These are phyloP conservation scores for Urocynchramus pylzowi DNA, from an alignment of 2,113 vertebrate species.

Conservation along the genomic window DNA sequence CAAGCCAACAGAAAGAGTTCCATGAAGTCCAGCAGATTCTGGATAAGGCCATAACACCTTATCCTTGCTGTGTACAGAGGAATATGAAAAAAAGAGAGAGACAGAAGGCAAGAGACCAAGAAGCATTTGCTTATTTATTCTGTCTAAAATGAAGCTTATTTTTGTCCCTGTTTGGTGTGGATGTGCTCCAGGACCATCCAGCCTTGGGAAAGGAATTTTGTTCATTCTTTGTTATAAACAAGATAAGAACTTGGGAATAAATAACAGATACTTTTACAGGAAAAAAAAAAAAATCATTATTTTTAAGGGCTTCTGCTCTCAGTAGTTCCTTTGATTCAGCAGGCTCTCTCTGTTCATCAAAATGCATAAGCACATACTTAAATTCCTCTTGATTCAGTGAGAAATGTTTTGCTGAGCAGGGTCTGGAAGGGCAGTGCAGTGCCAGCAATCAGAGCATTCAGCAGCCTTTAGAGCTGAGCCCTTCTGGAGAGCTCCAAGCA, in stretches of 20 bases:
- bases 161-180: slow-evolving; percentile 10
- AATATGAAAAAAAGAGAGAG: not conserved
- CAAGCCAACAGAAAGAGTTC: not conserved
- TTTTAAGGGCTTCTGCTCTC: not conserved
- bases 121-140: slow-evolving; percentile 16
- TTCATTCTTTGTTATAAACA: slow-evolving; percentile 55
- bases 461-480: not conserved
- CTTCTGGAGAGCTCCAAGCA: not conserved
- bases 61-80: not conserved
- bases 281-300: not conserved
- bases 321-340: not conserved
- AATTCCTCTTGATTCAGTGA: not conserved
- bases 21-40: not conserved
- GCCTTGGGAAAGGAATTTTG: slow-evolving; percentile 59
- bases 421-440: not conserved
- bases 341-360: not conserved
- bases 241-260: slow-evolving; percentile 54
- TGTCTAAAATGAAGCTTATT: slow-evolving; percentile 8
- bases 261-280: slow-evolving; percentile 11
- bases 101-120: not conserved
- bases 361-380: not conserved
- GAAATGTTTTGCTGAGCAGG: not conserved
- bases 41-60: not conserved
- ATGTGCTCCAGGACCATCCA: not conserved
- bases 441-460: not conserved